phyloP scores from a whole-genome alignment of 2,888 invertebrate species.

The Thecophora atra region DNA sequence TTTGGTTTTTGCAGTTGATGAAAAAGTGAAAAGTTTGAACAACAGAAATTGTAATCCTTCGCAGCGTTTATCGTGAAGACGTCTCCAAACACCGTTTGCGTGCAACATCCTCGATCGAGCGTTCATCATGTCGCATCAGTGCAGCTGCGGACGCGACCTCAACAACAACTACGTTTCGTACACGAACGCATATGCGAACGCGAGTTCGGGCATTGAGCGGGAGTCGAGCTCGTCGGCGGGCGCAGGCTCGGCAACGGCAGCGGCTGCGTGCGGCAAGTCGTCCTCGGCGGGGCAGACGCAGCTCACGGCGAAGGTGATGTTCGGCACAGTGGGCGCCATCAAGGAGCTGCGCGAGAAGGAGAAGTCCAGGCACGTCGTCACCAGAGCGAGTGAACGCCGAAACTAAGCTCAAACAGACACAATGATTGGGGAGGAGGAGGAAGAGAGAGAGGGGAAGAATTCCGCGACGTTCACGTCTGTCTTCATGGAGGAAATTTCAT shows the following conservation, averaged over 20 bases:
- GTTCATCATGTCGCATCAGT: conserved; percentile 65
- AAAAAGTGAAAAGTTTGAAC: neutral
- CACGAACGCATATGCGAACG: conserved; percentile 64
- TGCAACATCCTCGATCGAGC: conserved; percentile 15
- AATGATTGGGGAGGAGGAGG: too few relatives aligned
- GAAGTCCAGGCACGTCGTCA: conserved; percentile 69
- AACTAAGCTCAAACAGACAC: too few relatives aligned
- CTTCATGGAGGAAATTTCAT: too few relatives aligned
- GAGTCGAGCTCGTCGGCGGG: conserved; percentile 52
- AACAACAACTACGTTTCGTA: conserved; percentile 67
- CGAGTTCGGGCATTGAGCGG: conserved; percentile 61
- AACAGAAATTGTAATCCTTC: neutral
- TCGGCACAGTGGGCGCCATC: conserved; percentile 78
- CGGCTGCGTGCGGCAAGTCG: conserved; percentile 32
- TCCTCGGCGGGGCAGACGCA: conserved; percentile 60
- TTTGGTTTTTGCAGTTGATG: too few relatives aligned
- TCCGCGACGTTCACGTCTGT: too few relatives aligned
- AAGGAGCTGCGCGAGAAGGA: conserved; percentile 79
- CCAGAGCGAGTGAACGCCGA: conserved; percentile 63
- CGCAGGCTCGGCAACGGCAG: conserved; percentile 44
- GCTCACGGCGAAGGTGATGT: conserved; percentile 79
- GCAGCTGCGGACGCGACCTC: conserved; percentile 67
- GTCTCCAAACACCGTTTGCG: neutral
- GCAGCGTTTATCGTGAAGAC: neutral
- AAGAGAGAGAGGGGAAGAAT: too few relatives aligned